Evolutionary conservation across 2,797 vertebrate species (phyloP), one percentile per base, ranked within the genome.

Genomic region (Valencia hispanica): DNA sequence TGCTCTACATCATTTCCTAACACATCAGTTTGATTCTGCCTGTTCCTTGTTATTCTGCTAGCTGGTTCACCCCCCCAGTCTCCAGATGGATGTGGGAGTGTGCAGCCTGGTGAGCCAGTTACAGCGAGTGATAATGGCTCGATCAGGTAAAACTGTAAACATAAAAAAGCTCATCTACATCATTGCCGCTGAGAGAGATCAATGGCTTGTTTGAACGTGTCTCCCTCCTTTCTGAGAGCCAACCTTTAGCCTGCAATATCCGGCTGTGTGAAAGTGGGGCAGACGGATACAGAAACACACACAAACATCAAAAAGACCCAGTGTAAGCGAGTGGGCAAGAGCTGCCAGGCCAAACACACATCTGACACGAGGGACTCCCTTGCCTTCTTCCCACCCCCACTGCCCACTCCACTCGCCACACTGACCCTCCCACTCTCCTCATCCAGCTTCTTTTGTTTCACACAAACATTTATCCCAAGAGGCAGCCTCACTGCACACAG

Each of bases 11-110:
- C 55, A 59, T 51, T 14, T 11, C 51, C 80, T 22, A 74, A 70
- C 70, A 63, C 34, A 55, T 75, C 71, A 77, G 34, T 63, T 61
- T 74, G 63, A 82, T 70, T 86, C 43, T 66, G 47, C 53, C 18
- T 25, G 63, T 61, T 69, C 48, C 51, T 36, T 74, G 55, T 70
- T 81, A 80, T 39, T 74, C 75, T 72, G 65, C 43, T 73, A 41
- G 18, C 80, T 75, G 32, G 48, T 80, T 36, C 68, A 12, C 7
- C 61, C 77, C 69, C 74, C 86, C 79, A 72, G 43, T 73, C 65
- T 84, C 85, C 93, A 93, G 92, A 93, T 93, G 93, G 90, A 84
- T 86, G 93, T 93, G 88, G 91, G 92, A 87, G 89, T 87, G 75
- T 63, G 78, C 88, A 75, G 80, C 66, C 80, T 73, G 69, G 36